Base-by-base conservation (phyloP, 1,140 invertebrate genomes). In the Lysiphlebus fabarum region DNA sequence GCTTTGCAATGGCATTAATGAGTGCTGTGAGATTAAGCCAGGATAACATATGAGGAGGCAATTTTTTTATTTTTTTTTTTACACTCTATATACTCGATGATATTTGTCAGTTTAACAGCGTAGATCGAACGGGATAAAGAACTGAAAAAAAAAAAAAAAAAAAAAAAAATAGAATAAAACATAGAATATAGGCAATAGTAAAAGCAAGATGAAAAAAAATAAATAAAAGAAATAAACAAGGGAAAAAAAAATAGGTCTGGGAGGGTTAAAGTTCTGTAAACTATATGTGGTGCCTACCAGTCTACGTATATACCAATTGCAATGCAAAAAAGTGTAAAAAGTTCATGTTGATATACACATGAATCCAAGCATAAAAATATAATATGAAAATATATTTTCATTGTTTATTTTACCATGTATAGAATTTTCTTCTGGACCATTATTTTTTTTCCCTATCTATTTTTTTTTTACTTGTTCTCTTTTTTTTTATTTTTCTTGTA, bases 11-110 rank as follows among this genome's bases (percentile, higher is more conserved):
- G 66, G 69, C 68, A 70, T 70, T 74, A 74, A 73, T 73, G 74
- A 74, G 67, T 71, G 65, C 37, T 56, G 64, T 67, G 69, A 74
- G 74, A 76, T 75, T 76, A 76, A 76, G 71, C 72, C 58, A 54
- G 70, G 66, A 56, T 77, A 67, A 76, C 68, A 67, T 71, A 74
- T 64, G 70, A 64, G 65, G 61, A 63, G 67, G 51, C 56, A 60
- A 63, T 54, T 57, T 55, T 59, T 40, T 51, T 48, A 54, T 60
- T 50, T 62, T 59, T 65, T 63, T 49, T 49, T 9, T 34, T 34
- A 49, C 47, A 5, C 47, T 34, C 47, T 34, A 49, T 49, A 34
- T 59, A 51, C 5, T 8, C 26, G 2, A 10, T 17, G 17, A 50
- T 53, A 49, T 58, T 50, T 47, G 53, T 49, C 42, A 45, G 44